Conservation (phyloP, 1,140 invertebrate species). For the Drosophila tsacasi region DNA sequence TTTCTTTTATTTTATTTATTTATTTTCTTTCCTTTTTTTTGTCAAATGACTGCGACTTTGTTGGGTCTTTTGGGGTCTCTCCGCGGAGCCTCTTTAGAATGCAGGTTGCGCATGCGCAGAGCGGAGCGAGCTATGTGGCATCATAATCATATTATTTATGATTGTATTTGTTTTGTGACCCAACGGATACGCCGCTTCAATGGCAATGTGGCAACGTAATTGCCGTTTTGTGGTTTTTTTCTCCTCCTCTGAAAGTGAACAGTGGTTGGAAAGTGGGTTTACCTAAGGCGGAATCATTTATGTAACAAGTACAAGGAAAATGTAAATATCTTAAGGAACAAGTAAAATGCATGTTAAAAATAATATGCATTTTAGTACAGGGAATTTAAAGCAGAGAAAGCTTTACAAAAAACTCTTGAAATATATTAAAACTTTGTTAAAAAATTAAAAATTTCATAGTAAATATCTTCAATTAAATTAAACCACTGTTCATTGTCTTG, state of each 20-base stretch:
- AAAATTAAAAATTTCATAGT: neutral
- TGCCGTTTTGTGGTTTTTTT: slow-evolving; percentile 51
- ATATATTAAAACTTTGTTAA: neutral
- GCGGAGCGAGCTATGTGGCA: slow-evolving; percentile 46
- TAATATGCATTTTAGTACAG: neutral
- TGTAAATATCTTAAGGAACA: neutral
- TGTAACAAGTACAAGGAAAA: neutral
- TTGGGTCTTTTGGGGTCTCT: slow-evolving; percentile 21
- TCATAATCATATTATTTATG: slow-evolving; percentile 83
- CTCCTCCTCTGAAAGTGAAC: slow-evolving; percentile 2
- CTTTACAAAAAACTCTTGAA: neutral
- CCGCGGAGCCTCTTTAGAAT: slow-evolving; percentile 54
- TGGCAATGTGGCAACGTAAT: slow-evolving; percentile 54
- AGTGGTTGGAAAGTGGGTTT: neutral
- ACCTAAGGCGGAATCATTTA: neutral
- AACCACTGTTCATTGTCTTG: slow-evolving; percentile 19
- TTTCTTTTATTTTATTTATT: neutral
- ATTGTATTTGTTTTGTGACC: slow-evolving; percentile 72
- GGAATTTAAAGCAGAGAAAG: neutral
- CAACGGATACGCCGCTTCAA: slow-evolving; percentile 22
- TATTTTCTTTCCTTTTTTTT: slow-evolving; percentile 21
- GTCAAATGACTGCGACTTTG: slow-evolving; percentile 54
- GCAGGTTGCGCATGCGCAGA: slow-evolving; percentile 49
- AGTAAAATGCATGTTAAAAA: neutral
- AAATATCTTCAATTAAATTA: neutral